phyloP scores from a whole-genome alignment of 53 echinoderm and acorn worm genomes.

The Mesocentrotus franciscanus region DNA sequence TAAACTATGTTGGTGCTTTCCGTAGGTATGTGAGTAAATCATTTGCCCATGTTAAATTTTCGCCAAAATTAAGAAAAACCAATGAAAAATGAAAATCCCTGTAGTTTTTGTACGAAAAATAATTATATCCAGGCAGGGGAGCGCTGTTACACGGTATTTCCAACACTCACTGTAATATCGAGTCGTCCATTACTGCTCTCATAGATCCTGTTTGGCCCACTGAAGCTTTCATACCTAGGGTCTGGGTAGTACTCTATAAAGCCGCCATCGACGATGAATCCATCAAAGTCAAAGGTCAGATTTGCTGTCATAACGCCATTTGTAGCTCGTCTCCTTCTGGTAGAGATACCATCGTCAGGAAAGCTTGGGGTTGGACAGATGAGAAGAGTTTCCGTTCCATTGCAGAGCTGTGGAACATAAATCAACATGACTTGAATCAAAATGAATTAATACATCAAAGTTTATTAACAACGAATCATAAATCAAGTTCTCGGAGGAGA shows the following conservation, averaged over 20 bases:
- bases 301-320: neutral
- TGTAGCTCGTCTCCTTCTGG: slow-evolving; percentile 11
- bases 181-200: neutral
- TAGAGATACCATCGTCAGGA: neutral
- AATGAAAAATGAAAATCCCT: too few relatives aligned
- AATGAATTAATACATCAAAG: neutral
- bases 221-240: slow-evolving; percentile 30
- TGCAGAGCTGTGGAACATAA: neutral
- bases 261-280: slow-evolving; percentile 21
- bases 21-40: too few relatives aligned
- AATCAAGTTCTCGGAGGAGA: too few relatives aligned
- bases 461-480: neutral
- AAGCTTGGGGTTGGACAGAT: slow-evolving; percentile 41
- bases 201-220: slow-evolving; percentile 11
- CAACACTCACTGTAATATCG: neutral
- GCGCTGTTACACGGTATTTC: neutral
- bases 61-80: too few relatives aligned
- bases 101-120: too few relatives aligned
- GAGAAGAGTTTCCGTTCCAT: neutral
- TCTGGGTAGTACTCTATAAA: slow-evolving; percentile 13
- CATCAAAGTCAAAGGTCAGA: slow-evolving; percentile 50
- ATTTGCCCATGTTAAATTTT: too few relatives aligned
- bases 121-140: too few relatives aligned
- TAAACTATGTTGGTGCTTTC: neutral
- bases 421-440: neutral